Base-by-base conservation (phyloP, 2,888 invertebrate genomes). In the Phymatocera aterrima region DNA sequence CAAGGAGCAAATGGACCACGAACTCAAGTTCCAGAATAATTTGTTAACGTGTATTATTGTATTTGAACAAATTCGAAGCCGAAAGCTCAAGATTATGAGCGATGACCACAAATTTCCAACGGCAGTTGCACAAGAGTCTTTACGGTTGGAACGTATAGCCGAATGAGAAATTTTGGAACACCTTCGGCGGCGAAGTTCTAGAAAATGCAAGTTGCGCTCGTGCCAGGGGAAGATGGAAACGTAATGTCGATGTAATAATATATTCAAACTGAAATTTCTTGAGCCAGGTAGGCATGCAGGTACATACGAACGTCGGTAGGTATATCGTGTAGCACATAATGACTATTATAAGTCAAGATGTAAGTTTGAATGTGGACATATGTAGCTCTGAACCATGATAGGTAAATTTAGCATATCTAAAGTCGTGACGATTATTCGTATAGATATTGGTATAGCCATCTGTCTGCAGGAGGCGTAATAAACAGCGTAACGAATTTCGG, bases 201-300 rank as follows among this genome's bases (percentile, higher is more conserved):
- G 28, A 57, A 2, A 24, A 28, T 21, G 24, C 0, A 57, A 28
- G 15, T 28, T 57, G 12, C 28, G n/a, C n/a, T 34, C 4, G 18
- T 8, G 6, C 34, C 31, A 2, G 3, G 10, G n/a, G 8, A n/a
- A 18, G 3, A 8, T 18, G 18, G 18, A 61, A 40, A 43, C 43
- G 24, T 46, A 43, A n/a, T n/a, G 5, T 34, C 51, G 51, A 72
- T 21, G 72, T 72, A 72, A 51, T 43, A 43, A 72, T 72, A 34
- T 72, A 72, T 72, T 72, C 72, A 72, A 72, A 72, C 72, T 31
- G 72, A 72, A 72, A 72, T 72, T 72, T 48, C 51, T 72, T 10
- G 3, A n/a, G 6, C 2, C 6, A 54, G 15, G 15, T 15, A n/a
- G 18, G n/a, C n/a, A n/a, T n/a, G n/a, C n/a, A n/a, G 1, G 18